Percentiles rank a stretch among this genome's conserved stretches.
Conservation (phyloP, 37 sponge, comb jelly and placozoan genomes). For the Mnemiopsis leidyi region DNA sequence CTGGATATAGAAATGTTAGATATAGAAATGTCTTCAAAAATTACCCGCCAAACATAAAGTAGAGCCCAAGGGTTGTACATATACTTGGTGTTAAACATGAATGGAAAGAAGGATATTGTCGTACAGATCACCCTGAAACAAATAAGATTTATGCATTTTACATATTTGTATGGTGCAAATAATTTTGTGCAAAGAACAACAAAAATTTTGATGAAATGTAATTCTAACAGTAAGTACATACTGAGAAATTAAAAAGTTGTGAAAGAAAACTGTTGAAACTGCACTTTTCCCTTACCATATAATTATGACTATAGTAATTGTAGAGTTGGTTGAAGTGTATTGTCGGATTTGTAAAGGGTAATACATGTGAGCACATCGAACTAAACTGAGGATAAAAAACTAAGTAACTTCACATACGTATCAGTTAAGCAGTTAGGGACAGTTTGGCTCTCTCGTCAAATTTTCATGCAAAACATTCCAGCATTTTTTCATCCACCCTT, state of each 20-base stretch:
- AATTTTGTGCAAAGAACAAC: no score
- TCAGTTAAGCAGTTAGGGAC: no score
- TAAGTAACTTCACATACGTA: no score
- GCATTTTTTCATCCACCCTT: no score
- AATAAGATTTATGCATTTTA: background rate
- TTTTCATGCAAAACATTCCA: no score
- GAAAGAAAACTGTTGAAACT: no score
- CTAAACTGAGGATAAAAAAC: no score
- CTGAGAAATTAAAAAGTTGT: no score
- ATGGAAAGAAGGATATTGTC: background rate
- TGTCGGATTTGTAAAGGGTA: background rate
- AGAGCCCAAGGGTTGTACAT: slow-evolving; percentile 1
- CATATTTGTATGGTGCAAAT: background rate
- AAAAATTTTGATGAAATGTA: no score
- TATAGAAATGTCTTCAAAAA: background rate
- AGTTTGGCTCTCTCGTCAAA: no score
- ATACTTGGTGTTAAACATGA: background rate
- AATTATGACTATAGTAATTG: background rate
- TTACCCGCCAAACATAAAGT: background rate
- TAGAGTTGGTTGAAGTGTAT: background rate
- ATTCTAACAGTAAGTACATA: no score
- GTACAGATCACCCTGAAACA: background rate
- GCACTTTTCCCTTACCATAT: background rate
- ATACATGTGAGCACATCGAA: background rate
- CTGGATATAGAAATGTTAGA: background rate